Evolutionary conservation across 2,888 invertebrate genomes (phyloP).

Genomic region (Aphodius granarius): DNA sequence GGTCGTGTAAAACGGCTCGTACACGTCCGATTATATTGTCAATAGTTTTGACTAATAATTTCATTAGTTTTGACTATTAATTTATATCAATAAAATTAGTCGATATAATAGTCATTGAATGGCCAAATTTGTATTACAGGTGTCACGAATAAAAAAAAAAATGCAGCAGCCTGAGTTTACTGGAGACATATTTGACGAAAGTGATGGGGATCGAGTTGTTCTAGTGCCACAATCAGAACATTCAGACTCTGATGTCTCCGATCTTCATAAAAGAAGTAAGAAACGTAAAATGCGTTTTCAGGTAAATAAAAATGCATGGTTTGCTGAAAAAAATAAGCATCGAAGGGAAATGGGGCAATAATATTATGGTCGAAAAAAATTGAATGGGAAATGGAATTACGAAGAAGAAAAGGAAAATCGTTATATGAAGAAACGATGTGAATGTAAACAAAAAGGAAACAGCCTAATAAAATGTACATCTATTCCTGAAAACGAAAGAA

Average conservation of each 20-base stretch:
- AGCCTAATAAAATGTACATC: conserved; percentile 13
- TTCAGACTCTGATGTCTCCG: conserved; percentile 15
- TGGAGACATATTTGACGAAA: not conserved
- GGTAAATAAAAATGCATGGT: conserved; percentile 7
- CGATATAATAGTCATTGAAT: too few species aligned
- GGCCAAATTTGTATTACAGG: too few species aligned
- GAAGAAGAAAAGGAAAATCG: conserved; percentile 3
- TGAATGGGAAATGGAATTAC: conserved; percentile 14
- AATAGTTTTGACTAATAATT: too few species aligned
- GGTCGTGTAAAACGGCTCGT: too few species aligned
- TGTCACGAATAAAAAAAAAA: not conserved
- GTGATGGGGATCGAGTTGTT: not conserved
- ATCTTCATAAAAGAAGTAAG: conserved; percentile 10
- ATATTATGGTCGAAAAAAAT: conserved; percentile 6
- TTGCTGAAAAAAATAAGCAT: conserved; percentile 14
- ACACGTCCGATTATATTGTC: too few species aligned
- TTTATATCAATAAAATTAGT: too few species aligned
- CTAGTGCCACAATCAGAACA: conserved; percentile 13
- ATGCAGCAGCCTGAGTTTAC: conserved; percentile 4
- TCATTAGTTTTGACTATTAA: too few species aligned
- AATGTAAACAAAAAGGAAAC: not conserved
- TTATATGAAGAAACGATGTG: not conserved
- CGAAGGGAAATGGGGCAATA: conserved; percentile 3
- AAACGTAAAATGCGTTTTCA: conserved; percentile 9
- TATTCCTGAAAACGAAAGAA: conserved; percentile 6